These are phyloP conservation scores for Corvus cornix DNA, from an alignment of 2,113 vertebrate genomes.

Conservation along the genomic window DNA sequence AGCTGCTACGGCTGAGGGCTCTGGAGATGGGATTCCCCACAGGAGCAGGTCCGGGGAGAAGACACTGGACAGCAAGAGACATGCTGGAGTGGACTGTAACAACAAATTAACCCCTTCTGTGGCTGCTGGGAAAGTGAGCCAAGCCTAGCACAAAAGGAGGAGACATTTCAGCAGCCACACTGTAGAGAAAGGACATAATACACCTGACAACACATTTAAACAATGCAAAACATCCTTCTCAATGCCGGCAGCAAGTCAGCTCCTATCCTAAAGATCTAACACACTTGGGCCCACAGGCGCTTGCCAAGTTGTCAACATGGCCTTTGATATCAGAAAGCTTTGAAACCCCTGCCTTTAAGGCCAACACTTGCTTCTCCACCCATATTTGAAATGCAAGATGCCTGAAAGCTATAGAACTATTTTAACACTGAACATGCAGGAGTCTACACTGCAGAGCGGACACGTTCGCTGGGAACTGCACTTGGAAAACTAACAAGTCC, in stretches of 20 bases:
- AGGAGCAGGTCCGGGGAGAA: not conserved
- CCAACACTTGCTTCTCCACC: constrained; percentile 48
- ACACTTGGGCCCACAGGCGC: not conserved
- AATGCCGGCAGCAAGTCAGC: constrained; percentile 10
- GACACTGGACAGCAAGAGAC: not conserved
- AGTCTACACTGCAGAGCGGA: constrained; percentile 18
- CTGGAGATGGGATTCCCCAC: not conserved
- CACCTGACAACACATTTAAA: constrained; percentile 36
- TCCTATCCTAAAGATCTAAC: constrained; percentile 39
- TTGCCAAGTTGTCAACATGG: constrained; percentile 61
- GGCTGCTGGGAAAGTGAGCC: not conserved
- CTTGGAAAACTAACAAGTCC: constrained; percentile 65
- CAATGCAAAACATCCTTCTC: constrained; percentile 24
- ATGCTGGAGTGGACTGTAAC: not conserved
- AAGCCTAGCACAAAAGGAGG: not conserved
- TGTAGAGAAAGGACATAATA: not conserved
- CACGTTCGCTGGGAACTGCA: constrained; percentile 39
- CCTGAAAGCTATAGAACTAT: constrained; percentile 62
- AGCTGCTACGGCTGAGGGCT: not conserved
- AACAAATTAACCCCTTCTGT: not conserved
- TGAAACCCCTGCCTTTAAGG: constrained; percentile 56
- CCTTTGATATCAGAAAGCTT: constrained; percentile 52
- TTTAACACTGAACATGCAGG: constrained; percentile 50
- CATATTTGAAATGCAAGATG: constrained; percentile 59
- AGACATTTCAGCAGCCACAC: not conserved